These are phyloP conservation scores for Neoseiulus cucumeris DNA, from an alignment of 1,140 invertebrate species.

Conservation along the genomic window DNA sequence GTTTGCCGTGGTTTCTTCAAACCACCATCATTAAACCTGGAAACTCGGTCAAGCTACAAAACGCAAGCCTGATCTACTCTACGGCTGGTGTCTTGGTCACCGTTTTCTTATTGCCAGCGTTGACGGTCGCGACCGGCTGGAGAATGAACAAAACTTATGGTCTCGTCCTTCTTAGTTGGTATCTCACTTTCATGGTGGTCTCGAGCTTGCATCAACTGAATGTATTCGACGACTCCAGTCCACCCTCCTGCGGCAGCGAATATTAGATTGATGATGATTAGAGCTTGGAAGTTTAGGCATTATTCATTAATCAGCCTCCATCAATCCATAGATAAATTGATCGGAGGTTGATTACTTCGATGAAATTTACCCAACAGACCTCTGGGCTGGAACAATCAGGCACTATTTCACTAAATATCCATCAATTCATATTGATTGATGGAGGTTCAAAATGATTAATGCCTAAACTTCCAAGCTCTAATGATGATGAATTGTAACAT, in stretches of 20 bases:
- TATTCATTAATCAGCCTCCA: too few species aligned
- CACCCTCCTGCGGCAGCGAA: conserved; percentile 51
- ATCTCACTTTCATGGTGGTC: conserved; percentile 69
- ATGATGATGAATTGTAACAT: too few species aligned
- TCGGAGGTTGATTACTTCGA: too few species aligned
- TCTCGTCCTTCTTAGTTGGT: conserved; percentile 69
- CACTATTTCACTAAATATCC: too few species aligned
- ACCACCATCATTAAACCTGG: conserved; percentile 67
- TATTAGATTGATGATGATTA: too few species aligned
- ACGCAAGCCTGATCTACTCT: conserved; percentile 62
- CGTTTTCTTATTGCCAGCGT: conserved; percentile 66
- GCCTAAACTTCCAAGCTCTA: too few species aligned
- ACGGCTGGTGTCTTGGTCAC: conserved; percentile 74
- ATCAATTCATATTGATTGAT: too few species aligned
- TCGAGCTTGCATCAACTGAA: conserved; percentile 81
- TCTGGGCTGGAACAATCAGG: too few species aligned
- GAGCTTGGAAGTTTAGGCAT: too few species aligned
- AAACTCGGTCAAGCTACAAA: conserved; percentile 56
- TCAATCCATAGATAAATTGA: too few species aligned
- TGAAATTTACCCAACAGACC: too few species aligned
- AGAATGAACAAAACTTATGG: conserved; percentile 71
- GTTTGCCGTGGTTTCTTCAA: conserved; percentile 90
- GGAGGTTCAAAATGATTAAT: too few species aligned
- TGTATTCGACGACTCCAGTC: conserved; percentile 70
- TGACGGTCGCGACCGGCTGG: conserved; percentile 78